A percentile compares a stretch with the other conserved stretches of the same genome.
phyloP scores from a whole-genome alignment of 2,888 invertebrate genomes.

The Beris morrisii region DNA sequence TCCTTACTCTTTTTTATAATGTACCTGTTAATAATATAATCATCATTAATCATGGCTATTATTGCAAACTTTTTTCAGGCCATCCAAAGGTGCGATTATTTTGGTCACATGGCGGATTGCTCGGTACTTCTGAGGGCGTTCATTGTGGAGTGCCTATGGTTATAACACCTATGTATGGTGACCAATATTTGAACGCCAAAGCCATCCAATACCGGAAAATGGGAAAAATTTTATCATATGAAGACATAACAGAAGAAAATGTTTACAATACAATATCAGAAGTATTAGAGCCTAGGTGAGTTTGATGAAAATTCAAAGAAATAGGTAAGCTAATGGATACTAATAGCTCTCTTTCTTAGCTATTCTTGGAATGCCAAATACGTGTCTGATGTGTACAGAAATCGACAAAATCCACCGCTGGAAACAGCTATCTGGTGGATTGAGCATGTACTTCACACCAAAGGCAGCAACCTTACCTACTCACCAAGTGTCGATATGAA shows the following conservation, averaged over 20 bases:
- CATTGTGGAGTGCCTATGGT: constrained; percentile 68
- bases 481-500: constrained; percentile 46
- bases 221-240: constrained; percentile 62
- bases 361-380: constrained; percentile 51
- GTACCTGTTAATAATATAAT: background rate
- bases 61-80: constrained; percentile 54
- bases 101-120: constrained; percentile 68
- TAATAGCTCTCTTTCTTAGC: constrained; percentile 39
- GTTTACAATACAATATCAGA: constrained; percentile 62
- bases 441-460: constrained; percentile 59
- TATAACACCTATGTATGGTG: constrained; percentile 70
- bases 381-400: constrained; percentile 60
- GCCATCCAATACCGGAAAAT: constrained; percentile 64
- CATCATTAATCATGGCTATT: background rate
- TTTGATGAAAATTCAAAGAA: constrained; percentile 36
- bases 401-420: constrained; percentile 59
- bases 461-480: constrained; percentile 39
- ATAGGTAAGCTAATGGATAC: background rate
- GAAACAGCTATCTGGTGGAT: constrained; percentile 63
- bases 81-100: constrained; percentile 70
- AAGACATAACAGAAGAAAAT: constrained; percentile 61
- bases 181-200: constrained; percentile 68
- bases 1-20: no score
- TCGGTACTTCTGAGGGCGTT: constrained; percentile 69
- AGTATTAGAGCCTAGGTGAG: constrained; percentile 62